A percentile compares a stretch with the other conserved stretches of the same genome.
Conservation (phyloP, 2,797 vertebrate genomes). For the Trichosurus vulpecula region DNA sequence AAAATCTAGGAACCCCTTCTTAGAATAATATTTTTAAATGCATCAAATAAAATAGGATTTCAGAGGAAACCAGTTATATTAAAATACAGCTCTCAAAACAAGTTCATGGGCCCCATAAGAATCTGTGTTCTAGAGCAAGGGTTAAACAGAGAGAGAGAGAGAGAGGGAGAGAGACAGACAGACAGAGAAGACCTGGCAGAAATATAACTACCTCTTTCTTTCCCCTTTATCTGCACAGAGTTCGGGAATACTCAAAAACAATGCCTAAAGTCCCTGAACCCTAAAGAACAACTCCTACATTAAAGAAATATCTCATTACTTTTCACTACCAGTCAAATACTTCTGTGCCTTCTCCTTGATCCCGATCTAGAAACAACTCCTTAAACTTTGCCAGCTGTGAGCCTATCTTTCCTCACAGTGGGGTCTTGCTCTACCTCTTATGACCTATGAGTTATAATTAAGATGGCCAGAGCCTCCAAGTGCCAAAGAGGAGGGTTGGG, state of each 20-base stretch:
- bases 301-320: background rate
- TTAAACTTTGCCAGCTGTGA: background rate
- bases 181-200: background rate
- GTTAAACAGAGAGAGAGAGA: background rate
- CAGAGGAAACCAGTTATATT: background rate
- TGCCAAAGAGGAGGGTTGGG: conserved; percentile 16
- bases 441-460: conserved; percentile 22
- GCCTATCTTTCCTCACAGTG: background rate
- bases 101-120: background rate
- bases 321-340: background rate
- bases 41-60: background rate
- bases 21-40: background rate
- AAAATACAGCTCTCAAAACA: background rate
- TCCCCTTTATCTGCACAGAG: background rate
- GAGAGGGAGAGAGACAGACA: no score
- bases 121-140: conserved; percentile 1
- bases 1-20: background rate
- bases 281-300: background rate
- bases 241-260: background rate
- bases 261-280: background rate
- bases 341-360: background rate
- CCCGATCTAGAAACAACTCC: conserved; percentile 8
- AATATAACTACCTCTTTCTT: background rate
- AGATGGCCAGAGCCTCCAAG: background rate
- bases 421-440: background rate